A percentile compares a stretch with the other conserved stretches of the same genome.
phyloP scores from a whole-genome alignment of 2,113 vertebrate species.

The Ictalurus punctatus region DNA sequence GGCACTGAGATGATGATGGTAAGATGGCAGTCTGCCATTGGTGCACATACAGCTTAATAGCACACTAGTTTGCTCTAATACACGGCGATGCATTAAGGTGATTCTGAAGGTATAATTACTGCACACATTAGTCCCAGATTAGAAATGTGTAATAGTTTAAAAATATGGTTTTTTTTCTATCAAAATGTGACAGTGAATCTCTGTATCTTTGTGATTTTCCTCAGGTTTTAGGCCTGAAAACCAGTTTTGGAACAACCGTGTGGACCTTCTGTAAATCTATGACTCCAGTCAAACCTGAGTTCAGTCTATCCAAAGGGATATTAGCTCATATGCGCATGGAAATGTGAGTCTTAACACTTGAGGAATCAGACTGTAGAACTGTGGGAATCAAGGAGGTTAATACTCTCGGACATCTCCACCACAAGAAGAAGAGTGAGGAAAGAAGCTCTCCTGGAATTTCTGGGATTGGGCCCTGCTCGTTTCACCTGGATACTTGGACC shows the following conservation, averaged over 20 bases:
- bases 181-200: not conserved
- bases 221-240: not conserved
- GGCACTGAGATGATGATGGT: not conserved
- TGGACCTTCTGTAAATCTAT: not conserved
- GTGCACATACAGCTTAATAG: not conserved
- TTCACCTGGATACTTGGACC: constrained; percentile 4
- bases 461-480: not conserved
- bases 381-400: not conserved
- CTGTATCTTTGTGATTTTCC: constrained; percentile 1
- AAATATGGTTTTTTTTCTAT: not conserved
- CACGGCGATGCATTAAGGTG: not conserved
- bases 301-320: not conserved
- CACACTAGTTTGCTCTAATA: not conserved
- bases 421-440: not conserved
- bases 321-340: not conserved
- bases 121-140: not conserved
- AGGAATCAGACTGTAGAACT: not conserved
- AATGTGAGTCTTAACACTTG: not conserved
- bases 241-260: not conserved
- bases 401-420: not conserved
- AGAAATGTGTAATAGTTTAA: not conserved
- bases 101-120: not conserved
- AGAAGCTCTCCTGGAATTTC: not conserved
- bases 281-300: not conserved
- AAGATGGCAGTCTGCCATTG: not conserved